A percentile compares a stretch with the other conserved stretches of the same genome.
Conservation (phyloP, 2,113 vertebrate genomes). For the Notothenia coriiceps region DNA sequence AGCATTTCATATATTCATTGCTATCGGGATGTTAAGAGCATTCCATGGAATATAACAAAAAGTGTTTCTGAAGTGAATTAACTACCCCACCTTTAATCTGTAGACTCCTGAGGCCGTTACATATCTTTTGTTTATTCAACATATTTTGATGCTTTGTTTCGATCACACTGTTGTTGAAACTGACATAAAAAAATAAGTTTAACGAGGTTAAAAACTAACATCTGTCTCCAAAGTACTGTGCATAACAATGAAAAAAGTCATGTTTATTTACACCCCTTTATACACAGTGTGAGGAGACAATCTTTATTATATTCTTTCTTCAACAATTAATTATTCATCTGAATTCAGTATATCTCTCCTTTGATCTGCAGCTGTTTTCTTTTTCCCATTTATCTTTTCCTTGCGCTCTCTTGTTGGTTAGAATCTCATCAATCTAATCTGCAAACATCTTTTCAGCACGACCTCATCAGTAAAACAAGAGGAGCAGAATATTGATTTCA, state of each 20-base stretch:
- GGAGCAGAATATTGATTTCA: conserved; percentile 51
- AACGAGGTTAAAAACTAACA: background rate
- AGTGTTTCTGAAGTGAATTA: too few relatives aligned
- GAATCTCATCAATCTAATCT: conserved; percentile 57
- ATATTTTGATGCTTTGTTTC: too few relatives aligned
- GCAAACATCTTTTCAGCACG: conserved; percentile 45
- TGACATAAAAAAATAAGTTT: too few relatives aligned
- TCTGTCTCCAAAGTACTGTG: background rate
- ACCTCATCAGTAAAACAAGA: conserved; percentile 64
- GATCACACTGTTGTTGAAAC: too few relatives aligned
- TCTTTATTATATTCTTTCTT: conserved; percentile 4
- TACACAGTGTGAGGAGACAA: background rate
- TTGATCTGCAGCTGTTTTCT: conserved; percentile 8
- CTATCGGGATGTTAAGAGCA: too few relatives aligned
- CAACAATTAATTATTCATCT: background rate
- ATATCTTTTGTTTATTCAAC: too few relatives aligned
- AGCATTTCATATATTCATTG: too few relatives aligned
- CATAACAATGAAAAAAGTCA: background rate
- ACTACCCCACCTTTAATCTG: too few relatives aligned
- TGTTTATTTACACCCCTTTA: too few relatives aligned
- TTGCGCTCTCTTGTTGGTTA: conserved; percentile 1
- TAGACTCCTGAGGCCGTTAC: too few relatives aligned
- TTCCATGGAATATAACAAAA: too few relatives aligned
- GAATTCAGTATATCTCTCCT: conserved; percentile 2
- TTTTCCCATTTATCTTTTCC: background rate